Evolutionary conservation across 2,797 vertebrate genomes (phyloP).

Genomic region (Denticeps clupeoides): DNA sequence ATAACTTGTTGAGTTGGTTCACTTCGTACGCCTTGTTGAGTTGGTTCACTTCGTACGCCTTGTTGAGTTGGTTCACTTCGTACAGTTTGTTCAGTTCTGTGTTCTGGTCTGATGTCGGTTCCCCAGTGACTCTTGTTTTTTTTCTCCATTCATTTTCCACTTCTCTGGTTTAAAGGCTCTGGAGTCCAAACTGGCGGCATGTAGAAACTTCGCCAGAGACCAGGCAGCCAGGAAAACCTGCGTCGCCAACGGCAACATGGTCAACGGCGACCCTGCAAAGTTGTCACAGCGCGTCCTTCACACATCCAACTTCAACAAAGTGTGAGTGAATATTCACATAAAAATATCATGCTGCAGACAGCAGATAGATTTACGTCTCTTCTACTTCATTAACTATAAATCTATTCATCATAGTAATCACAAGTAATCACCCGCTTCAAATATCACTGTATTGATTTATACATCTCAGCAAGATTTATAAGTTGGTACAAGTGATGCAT

Average conservation of each 20-base stretch:
- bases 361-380: no score
- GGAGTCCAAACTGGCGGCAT: conserved; percentile 91
- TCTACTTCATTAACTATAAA: no score
- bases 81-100: no score
- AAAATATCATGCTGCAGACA: background rate
- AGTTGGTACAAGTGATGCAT: no score
- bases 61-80: no score
- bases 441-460: no score
- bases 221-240: conserved; percentile 81
- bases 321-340: conserved; percentile 60
- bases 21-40: no score
- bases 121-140: background rate
- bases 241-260: conserved; percentile 59
- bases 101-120: background rate
- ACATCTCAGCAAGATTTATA: no score
- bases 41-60: no score
- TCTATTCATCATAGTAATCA: no score
- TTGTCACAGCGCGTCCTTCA: conserved; percentile 75
- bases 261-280: conserved; percentile 65
- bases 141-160: background rate
- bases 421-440: no score
- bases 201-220: conserved; percentile 92
- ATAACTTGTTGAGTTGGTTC: no score
- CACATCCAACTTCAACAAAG: conserved; percentile 85
- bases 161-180: conserved; percentile 62